Evolutionary conservation across 2,797 vertebrate genomes (phyloP).

Genomic region (Vipera latastei): DNA sequence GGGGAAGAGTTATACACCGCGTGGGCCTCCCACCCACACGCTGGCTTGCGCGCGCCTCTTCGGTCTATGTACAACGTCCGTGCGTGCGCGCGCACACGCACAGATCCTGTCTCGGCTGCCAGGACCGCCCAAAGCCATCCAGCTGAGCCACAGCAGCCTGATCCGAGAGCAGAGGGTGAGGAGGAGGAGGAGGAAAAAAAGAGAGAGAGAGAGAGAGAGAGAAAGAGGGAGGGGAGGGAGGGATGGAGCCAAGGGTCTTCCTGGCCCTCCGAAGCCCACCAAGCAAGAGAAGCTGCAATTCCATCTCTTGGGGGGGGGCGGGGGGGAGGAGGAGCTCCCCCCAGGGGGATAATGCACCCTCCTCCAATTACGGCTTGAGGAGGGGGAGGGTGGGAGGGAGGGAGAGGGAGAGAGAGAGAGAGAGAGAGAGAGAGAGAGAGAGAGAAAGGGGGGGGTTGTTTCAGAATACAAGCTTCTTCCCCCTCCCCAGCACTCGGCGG

Average conservation of each 20-base stretch:
- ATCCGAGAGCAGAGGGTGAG: background rate
- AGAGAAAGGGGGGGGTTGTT: fast-evolving
- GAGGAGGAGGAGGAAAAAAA: background rate
- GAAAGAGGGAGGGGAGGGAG: background rate
- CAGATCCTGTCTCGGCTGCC: background rate
- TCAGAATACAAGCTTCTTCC: background rate
- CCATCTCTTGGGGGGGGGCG: background rate
- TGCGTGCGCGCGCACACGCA: background rate
- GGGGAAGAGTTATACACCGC: background rate
- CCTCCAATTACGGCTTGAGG: background rate
- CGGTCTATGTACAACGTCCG: background rate
- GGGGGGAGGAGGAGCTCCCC: background rate
- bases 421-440: too few relatives aligned
- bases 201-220: too few relatives aligned
- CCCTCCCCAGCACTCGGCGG: background rate
- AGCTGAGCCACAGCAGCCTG: background rate
- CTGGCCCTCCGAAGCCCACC: background rate
- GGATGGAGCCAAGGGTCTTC: background rate
- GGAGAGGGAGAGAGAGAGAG: fast-evolving
- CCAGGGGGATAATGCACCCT: background rate
- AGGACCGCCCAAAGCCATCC: background rate
- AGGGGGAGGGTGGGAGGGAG: background rate
- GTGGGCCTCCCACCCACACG: background rate
- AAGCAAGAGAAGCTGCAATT: conserved; percentile 4
- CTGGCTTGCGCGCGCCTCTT: background rate